Conservation (phyloP, 2,888 invertebrate species). For the Oconnorella tubifera region DNA sequence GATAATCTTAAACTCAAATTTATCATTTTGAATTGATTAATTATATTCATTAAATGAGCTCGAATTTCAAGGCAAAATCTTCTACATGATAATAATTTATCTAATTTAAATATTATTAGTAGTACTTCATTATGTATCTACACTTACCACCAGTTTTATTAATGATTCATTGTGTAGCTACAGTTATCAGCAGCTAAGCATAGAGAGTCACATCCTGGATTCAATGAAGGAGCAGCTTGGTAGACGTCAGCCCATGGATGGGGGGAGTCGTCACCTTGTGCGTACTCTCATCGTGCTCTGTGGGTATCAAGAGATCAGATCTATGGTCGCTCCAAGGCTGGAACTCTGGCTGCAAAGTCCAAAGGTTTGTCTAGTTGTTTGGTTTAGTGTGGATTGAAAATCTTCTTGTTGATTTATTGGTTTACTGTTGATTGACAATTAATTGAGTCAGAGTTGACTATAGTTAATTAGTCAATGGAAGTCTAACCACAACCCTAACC, state of each 20-base stretch:
- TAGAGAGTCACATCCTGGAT: constrained; percentile 79
- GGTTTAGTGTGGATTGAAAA: too few relatives aligned
- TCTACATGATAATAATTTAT: too few relatives aligned
- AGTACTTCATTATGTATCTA: background rate
- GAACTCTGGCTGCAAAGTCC: constrained; percentile 95
- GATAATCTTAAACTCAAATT: too few relatives aligned
- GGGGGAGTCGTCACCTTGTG: constrained; percentile 80
- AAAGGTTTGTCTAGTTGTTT: constrained; percentile 60
- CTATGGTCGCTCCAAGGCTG: constrained; percentile 73
- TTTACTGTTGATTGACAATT: too few relatives aligned
- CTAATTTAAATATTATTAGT: too few relatives aligned
- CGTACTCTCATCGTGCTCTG: constrained; percentile 78
- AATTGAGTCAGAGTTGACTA: too few relatives aligned
- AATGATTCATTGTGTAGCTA: background rate
- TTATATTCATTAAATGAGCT: too few relatives aligned
- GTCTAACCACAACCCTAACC: too few relatives aligned
- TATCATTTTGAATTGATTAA: too few relatives aligned
- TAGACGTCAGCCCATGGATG: constrained; percentile 73
- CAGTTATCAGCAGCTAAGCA: constrained; percentile 40
- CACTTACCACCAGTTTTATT: background rate
- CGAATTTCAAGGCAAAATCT: too few relatives aligned
- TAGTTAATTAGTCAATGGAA: too few relatives aligned
- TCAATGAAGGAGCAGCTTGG: constrained; percentile 82
- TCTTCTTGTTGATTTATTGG: too few relatives aligned
- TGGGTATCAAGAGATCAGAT: constrained; percentile 80